Conservation (phyloP, 2,113 vertebrate genomes). For the Cepphus grylle region DNA sequence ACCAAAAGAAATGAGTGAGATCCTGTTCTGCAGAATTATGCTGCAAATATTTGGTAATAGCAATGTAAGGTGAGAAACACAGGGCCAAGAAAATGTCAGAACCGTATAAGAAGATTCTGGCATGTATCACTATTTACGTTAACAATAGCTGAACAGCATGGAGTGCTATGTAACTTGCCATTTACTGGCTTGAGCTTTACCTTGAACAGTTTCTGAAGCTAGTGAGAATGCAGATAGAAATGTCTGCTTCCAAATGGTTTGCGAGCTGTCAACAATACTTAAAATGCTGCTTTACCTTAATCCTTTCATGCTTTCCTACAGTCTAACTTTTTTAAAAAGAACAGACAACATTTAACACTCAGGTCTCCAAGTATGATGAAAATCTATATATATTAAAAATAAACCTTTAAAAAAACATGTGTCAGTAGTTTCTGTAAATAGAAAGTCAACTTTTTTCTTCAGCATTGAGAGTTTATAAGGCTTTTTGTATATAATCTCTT, state of each 20-base stretch:
- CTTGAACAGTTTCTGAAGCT: background rate
- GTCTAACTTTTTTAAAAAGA: background rate
- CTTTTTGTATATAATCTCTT: background rate
- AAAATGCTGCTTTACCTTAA: background rate
- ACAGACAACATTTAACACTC: background rate
- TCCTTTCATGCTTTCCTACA: background rate
- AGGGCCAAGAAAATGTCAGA: background rate
- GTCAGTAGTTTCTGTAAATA: background rate
- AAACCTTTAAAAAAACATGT: background rate
- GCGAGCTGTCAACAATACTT: background rate
- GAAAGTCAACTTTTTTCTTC: background rate
- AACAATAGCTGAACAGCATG: background rate
- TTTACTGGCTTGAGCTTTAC: background rate
- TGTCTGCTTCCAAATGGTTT: background rate
- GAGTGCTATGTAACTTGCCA: background rate
- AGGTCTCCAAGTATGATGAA: background rate
- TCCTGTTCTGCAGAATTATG: background rate
- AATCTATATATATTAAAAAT: background rate
- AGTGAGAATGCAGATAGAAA: background rate
- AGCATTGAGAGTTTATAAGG: background rate
- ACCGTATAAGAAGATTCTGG: background rate
- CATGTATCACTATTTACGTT: background rate
- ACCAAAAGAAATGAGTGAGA: background rate
- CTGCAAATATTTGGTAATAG: background rate
- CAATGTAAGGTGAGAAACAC: background rate